phyloP scores from a whole-genome alignment of 1,140 invertebrate species.

The Lamellibrachia luymesi region DNA sequence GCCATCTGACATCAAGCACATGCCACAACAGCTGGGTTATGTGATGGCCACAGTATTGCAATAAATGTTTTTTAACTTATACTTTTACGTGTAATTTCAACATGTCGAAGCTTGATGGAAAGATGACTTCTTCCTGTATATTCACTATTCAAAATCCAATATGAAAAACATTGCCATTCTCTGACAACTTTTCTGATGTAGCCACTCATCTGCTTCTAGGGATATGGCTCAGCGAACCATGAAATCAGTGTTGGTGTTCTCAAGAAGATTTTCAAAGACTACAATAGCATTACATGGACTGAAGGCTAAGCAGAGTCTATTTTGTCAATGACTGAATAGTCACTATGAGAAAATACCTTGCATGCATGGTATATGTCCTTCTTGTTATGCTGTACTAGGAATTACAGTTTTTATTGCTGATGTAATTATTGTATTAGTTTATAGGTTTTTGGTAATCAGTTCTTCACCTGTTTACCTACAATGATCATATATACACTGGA shows the following conservation, averaged over 20 bases:
- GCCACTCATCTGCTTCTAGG: constrained; percentile 58
- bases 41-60: too few species aligned
- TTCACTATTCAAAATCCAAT: too few species aligned
- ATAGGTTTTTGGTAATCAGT: not conserved
- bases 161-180: too few species aligned
- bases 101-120: too few species aligned
- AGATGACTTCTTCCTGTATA: too few species aligned
- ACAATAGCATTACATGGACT: constrained; percentile 67
- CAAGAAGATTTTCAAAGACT: constrained; percentile 72
- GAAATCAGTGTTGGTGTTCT: constrained; percentile 70
- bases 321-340: not conserved
- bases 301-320: constrained; percentile 3
- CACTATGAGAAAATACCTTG: not conserved
- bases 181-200: not conserved
- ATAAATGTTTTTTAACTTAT: too few species aligned
- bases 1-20: too few species aligned
- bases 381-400: not conserved
- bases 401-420: too few species aligned
- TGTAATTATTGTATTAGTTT: not conserved
- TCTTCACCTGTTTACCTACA: not conserved
- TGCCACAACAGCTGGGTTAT: too few species aligned
- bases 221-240: constrained; percentile 84
- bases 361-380: not conserved
- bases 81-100: too few species aligned
- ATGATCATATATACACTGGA: not conserved